Percentiles rank a stretch among this genome's conserved stretches.
Evolutionary conservation across 2,113 vertebrate genomes (phyloP).

Genomic region (Scatophagus argus): DNA sequence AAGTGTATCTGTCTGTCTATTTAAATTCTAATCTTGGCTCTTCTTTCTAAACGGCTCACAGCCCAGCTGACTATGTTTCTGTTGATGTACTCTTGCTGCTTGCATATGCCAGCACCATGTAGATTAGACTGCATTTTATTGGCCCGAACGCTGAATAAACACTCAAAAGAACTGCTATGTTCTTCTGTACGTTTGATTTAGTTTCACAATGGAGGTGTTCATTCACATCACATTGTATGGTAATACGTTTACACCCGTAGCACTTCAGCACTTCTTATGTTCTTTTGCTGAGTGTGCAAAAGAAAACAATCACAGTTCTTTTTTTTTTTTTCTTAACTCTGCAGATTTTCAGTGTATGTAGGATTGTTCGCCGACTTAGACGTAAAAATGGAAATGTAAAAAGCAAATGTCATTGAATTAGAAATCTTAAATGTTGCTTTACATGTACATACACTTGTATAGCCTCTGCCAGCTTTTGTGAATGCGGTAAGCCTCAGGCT

Average conservation of each 20-base stretch:
- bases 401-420: neutral
- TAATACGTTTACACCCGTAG: neutral
- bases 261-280: constrained; percentile 29
- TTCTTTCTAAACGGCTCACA: neutral
- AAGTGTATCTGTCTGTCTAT: no score
- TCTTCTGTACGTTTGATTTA: constrained; percentile 30
- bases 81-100: neutral
- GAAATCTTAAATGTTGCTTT: neutral
- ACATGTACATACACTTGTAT: neutral
- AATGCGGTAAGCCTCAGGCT: neutral
- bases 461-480: neutral
- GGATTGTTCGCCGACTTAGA: neutral
- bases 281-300: constrained; percentile 16
- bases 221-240: constrained; percentile 22
- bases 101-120: neutral
- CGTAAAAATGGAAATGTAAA: neutral
- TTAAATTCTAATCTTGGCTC: neutral
- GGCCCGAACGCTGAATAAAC: constrained; percentile 13
- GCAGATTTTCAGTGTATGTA: neutral
- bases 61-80: neutral
- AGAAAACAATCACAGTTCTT: constrained; percentile 1
- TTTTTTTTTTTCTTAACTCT: neutral
- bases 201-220: constrained; percentile 28
- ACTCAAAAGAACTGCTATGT: neutral
- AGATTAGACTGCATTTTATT: constrained; percentile 20